Conservation (phyloP, 2,113 vertebrate species). For the Anolis sagrei region DNA sequence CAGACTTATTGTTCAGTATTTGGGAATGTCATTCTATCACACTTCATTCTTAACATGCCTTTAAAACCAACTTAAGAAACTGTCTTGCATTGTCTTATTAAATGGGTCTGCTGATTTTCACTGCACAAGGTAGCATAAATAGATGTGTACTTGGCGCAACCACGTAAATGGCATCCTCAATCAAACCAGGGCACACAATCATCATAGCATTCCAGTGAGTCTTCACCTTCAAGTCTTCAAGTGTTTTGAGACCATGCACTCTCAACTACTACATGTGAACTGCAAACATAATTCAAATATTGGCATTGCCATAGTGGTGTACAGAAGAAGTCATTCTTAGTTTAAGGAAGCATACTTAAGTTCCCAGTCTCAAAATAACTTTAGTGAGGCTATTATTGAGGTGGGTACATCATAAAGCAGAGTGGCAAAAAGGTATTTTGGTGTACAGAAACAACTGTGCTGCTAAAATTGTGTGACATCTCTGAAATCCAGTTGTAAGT, state of each 20-base stretch:
- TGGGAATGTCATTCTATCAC: neutral
- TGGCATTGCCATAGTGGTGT: neutral
- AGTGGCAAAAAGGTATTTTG: neutral
- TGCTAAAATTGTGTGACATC: neutral
- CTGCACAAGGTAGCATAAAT: neutral
- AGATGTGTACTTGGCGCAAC: neutral
- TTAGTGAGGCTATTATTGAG: too few relatives aligned
- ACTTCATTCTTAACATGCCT: neutral
- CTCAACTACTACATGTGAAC: too few relatives aligned
- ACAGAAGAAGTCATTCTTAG: neutral
- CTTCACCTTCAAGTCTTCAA: neutral
- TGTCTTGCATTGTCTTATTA: neutral
- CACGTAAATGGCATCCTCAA: neutral
- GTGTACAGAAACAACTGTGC: neutral
- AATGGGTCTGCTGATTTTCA: neutral
- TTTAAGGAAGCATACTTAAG: neutral
- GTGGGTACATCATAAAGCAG: neutral
- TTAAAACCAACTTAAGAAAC: neutral
- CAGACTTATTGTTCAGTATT: too few relatives aligned
- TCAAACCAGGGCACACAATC: neutral
- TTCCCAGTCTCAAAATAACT: neutral
- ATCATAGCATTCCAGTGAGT: neutral
- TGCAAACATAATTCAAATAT: neutral
- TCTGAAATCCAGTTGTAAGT: neutral
- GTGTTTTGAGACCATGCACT: neutral